Evolutionary conservation across 2,113 vertebrate genomes (phyloP).

Genomic region (Phocoena sinus): DNA sequence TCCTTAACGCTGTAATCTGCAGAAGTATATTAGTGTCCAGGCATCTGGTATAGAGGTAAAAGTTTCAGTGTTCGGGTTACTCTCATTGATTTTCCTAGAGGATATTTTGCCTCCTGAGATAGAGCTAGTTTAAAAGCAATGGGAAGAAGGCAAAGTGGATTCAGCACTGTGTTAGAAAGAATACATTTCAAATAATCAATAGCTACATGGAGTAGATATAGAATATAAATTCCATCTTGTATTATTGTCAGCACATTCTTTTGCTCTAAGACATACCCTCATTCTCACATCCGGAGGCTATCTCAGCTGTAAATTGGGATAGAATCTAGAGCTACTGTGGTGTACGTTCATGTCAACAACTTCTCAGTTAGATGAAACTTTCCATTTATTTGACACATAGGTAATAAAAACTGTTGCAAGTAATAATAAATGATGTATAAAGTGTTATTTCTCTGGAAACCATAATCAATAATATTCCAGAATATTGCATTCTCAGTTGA

Average conservation of each 20-base stretch:
- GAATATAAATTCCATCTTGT: constrained; percentile 27
- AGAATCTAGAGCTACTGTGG: neutral
- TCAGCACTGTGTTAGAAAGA: constrained; percentile 22
- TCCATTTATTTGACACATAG: constrained; percentile 38
- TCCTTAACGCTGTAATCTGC: neutral
- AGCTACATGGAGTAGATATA: neutral
- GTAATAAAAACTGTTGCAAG: constrained; percentile 8
- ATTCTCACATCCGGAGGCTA: neutral
- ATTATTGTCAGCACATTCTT: neutral
- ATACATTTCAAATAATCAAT: constrained; percentile 34
- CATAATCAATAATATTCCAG: constrained; percentile 41
- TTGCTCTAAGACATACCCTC: neutral
- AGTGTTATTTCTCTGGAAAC: constrained; percentile 24
- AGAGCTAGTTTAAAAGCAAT: constrained; percentile 7
- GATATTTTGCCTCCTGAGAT: constrained; percentile 29
- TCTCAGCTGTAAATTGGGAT: neutral
- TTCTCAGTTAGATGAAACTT: constrained; percentile 42
- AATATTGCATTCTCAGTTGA: neutral
- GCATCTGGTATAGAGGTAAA: neutral
- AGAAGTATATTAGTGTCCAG: neutral
- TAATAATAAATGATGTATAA: constrained; percentile 47
- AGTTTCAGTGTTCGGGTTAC: neutral
- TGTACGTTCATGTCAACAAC: neutral
- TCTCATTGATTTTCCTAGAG: constrained; percentile 58
- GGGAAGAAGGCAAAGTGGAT: neutral